A percentile compares a stretch with the other conserved stretches of the same genome.
phyloP scores from a whole-genome alignment of 1,140 invertebrate genomes.

The Drosophila aff. region DNA sequence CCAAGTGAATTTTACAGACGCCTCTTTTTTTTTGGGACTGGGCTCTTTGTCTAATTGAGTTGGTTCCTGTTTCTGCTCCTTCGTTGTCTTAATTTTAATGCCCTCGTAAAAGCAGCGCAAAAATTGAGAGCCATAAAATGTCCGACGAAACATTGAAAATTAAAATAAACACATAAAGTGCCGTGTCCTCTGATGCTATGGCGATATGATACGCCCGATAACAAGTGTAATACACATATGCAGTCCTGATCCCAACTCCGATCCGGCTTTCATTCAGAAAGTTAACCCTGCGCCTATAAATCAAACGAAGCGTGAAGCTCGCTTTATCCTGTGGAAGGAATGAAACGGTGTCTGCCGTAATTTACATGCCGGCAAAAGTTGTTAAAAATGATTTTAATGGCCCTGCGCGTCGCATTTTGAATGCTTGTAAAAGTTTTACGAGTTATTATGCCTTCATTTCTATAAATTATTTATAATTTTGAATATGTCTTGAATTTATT shows the following conservation, averaged over 20 bases:
- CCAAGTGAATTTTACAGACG: slow-evolving; percentile 69
- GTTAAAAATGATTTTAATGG: slow-evolving; percentile 65
- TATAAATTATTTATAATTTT: slow-evolving; percentile 46
- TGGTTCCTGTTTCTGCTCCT: slow-evolving; percentile 46
- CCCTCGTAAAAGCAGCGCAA: slow-evolving; percentile 78
- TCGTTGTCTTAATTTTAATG: slow-evolving; percentile 76
- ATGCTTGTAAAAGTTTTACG: slow-evolving; percentile 56
- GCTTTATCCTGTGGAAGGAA: slow-evolving; percentile 61
- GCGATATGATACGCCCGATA: slow-evolving; percentile 50
- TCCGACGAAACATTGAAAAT: slow-evolving; percentile 70
- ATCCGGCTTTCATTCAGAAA: slow-evolving; percentile 37
- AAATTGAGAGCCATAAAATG: slow-evolving; percentile 76
- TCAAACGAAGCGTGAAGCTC: slow-evolving; percentile 73
- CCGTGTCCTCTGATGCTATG: slow-evolving; percentile 15
- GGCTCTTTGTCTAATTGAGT: slow-evolving; percentile 74
- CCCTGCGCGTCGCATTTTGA: slow-evolving; percentile 42
- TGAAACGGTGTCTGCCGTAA: slow-evolving; percentile 45
- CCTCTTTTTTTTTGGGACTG: slow-evolving; percentile 16
- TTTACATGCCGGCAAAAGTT: slow-evolving; percentile 55
- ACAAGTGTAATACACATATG: slow-evolving; percentile 59
- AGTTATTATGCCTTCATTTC: slow-evolving; percentile 44
- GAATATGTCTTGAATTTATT: slow-evolving; percentile 31
- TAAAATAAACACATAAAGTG: slow-evolving; percentile 79
- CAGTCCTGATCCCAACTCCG: slow-evolving; percentile 16
- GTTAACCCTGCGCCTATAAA: slow-evolving; percentile 61